Conservation (phyloP, 2,888 invertebrate species). For the Polyommatus iphigenia region DNA sequence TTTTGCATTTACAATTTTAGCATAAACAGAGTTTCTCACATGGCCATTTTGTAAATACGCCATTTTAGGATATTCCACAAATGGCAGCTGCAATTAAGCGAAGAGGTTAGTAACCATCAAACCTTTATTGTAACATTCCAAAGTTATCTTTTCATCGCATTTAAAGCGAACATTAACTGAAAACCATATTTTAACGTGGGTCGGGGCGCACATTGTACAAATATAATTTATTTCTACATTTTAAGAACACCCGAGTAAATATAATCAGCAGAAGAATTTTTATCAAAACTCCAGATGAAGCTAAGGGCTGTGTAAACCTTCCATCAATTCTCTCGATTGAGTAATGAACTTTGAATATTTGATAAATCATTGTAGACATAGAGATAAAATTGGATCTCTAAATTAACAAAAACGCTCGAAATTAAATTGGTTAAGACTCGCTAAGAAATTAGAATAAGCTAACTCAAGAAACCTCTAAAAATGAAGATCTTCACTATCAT, state of each 20-base stretch:
- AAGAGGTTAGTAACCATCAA: neutral
- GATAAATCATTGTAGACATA: neutral
- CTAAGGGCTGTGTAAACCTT: conserved; percentile 1
- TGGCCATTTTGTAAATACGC: neutral
- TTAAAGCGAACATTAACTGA: conserved; percentile 2
- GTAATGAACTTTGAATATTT: conserved; percentile 8
- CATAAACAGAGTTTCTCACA: neutral
- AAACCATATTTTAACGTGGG: neutral
- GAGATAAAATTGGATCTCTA: neutral
- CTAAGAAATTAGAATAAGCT: neutral
- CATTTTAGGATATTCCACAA: neutral
- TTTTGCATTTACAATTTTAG: neutral
- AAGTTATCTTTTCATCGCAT: neutral
- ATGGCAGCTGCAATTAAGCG: neutral
- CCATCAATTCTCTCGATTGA: conserved; percentile 5
- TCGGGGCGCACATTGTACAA: conserved; percentile 1
- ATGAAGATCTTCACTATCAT: too few relatives aligned
- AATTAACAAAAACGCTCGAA: neutral
- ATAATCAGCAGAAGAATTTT: conserved; percentile 11
- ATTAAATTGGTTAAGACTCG: neutral
- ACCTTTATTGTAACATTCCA: neutral
- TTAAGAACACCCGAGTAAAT: neutral
- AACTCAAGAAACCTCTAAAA: neutral
- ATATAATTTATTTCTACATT: conserved; percentile 25
- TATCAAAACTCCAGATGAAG: neutral